Conservation (phyloP, 2,113 vertebrate genomes). For the Phalacrocorax brasilianus region DNA sequence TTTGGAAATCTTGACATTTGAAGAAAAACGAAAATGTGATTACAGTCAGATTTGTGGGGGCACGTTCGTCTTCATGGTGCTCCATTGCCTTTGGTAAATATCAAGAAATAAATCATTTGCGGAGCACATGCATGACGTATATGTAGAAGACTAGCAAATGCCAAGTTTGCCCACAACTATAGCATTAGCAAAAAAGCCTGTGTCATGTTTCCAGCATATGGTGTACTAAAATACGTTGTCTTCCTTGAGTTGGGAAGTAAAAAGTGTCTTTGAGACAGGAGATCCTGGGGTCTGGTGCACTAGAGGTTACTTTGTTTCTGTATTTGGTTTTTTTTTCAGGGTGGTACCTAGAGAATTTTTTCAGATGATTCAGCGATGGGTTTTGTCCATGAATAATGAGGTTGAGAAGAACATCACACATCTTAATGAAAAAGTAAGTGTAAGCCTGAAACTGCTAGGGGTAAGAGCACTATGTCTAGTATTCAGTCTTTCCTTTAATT, state of each 20-base stretch:
- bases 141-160: not conserved
- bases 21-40: not conserved
- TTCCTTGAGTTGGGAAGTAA: not conserved
- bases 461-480: not conserved
- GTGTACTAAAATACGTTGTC: not conserved
- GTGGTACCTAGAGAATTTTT: slow-evolving; percentile 5
- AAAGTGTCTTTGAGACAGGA: not conserved
- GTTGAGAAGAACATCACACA: slow-evolving; percentile 37
- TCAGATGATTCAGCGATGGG: slow-evolving; percentile 55
- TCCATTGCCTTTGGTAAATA: not conserved
- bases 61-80: not conserved
- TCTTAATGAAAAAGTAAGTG: slow-evolving; percentile 58
- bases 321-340: not conserved
- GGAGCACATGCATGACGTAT: not conserved
- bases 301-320: not conserved
- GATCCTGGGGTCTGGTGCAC: not conserved
- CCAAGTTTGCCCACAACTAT: not conserved
- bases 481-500: not conserved
- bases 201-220: not conserved
- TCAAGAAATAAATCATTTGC: not conserved
- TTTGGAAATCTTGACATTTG: slow-evolving; percentile 22
- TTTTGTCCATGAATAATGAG: slow-evolving; percentile 49
- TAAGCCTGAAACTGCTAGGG: not conserved
- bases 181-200: not conserved
- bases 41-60: not conserved